Conservation (phyloP, 2,113 vertebrate genomes). For the Plecotus auritus region DNA sequence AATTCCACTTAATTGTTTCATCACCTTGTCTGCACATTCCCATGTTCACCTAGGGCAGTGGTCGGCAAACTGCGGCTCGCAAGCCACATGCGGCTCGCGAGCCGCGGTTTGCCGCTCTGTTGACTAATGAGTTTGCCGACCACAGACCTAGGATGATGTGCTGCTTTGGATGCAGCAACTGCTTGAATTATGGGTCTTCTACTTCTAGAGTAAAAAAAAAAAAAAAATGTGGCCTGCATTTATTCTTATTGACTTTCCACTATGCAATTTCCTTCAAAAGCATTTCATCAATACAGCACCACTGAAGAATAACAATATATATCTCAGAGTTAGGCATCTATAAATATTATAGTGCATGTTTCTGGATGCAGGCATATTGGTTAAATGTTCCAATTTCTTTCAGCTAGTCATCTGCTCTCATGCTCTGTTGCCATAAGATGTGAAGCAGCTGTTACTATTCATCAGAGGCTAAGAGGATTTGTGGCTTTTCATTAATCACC, state of each 20-base stretch:
- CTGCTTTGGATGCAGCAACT: background rate
- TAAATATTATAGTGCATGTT: background rate
- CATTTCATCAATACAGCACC: background rate
- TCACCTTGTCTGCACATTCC: background rate
- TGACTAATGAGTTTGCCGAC: too few relatives aligned
- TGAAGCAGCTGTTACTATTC: constrained; percentile 51
- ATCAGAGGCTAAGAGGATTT: constrained; percentile 46
- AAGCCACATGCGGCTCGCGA: too few relatives aligned
- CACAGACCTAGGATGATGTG: background rate
- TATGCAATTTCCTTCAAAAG: background rate
- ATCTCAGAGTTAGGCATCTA: background rate
- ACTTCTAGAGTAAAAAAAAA: background rate
- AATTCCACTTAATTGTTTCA: background rate
- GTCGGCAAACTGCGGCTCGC: too few relatives aligned
- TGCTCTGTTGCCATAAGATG: background rate
- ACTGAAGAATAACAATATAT: background rate
- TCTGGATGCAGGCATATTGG: background rate
- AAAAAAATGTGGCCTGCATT: background rate
- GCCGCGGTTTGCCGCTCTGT: too few relatives aligned
- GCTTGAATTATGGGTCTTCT: background rate
- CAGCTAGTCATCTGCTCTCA: background rate
- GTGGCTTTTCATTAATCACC: constrained; percentile 63
- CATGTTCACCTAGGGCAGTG: background rate
- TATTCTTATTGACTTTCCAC: background rate
- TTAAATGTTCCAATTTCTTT: constrained; percentile 26